phyloP scores from a whole-genome alignment of 2,888 invertebrate genomes.

The Aspidapion aeneum region DNA sequence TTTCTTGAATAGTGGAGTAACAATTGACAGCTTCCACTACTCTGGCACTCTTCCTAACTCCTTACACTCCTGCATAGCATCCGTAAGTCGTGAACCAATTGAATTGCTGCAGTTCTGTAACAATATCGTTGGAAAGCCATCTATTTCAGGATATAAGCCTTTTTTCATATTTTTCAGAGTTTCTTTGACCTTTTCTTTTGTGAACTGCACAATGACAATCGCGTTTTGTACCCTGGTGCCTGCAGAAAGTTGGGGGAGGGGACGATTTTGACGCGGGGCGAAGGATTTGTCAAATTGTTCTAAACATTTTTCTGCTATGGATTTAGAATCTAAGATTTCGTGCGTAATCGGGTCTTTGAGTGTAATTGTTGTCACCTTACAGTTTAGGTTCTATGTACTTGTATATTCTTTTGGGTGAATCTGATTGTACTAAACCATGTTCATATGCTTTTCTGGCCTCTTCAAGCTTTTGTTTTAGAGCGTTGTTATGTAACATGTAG shows the following conservation, averaged over 20 bases:
- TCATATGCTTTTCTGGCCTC: slow-evolving; percentile 5
- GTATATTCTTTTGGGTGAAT: slow-evolving; percentile 8
- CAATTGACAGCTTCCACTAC: slow-evolving; percentile 2
- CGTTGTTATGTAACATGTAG: slow-evolving; percentile 1
- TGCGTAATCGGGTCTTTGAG: slow-evolving; percentile 3
- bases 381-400: slow-evolving; percentile 10
- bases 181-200: slow-evolving; percentile 1
- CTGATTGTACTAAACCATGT: not conserved
- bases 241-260: not conserved
- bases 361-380: not conserved
- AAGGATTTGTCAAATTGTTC: slow-evolving; percentile 5
- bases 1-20: slow-evolving; percentile 3
- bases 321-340: not conserved
- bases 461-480: not conserved
- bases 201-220: not conserved
- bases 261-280: not conserved
- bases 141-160: not conserved
- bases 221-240: slow-evolving; percentile 2
- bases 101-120: slow-evolving; percentile 3
- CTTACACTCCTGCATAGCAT: slow-evolving; percentile 1
- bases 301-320: slow-evolving; percentile 4
- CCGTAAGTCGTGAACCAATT: not conserved
- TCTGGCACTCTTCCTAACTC: slow-evolving; percentile 3
- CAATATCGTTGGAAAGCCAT: slow-evolving; percentile 2
- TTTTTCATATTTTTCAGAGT: not conserved